A percentile compares a stretch with the other conserved stretches of the same genome.
phyloP scores from a whole-genome alignment of 2,797 vertebrate genomes.

The Clarias platycephalus region DNA sequence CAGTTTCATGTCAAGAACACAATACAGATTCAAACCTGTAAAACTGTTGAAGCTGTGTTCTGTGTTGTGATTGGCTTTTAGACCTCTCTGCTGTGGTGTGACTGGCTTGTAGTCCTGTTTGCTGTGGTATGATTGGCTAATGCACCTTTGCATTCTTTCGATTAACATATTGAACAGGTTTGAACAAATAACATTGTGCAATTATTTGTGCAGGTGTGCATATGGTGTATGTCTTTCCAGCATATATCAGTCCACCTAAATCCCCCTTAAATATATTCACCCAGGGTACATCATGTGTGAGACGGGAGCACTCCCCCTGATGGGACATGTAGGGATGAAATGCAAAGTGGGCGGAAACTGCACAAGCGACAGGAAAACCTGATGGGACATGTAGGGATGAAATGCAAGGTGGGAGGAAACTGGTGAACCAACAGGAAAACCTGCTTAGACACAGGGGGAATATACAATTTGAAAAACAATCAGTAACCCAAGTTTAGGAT shows the following conservation, averaged over 20 bases:
- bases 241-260: background rate
- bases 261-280: background rate
- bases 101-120: background rate
- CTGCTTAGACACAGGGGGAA: background rate
- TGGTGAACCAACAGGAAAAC: background rate
- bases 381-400: background rate
- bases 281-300: background rate
- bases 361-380: background rate
- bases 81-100: background rate
- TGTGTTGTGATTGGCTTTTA: background rate
- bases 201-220: background rate
- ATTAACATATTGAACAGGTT: background rate
- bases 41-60: background rate
- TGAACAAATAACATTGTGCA: background rate
- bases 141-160: no score
- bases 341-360: background rate
- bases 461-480: no score
- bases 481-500: background rate
- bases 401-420: background rate
- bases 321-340: background rate
- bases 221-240: background rate
- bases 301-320: background rate
- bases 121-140: slow-evolving; percentile 1
- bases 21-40: slow-evolving; percentile 10
- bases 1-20: slow-evolving; percentile 37